phyloP scores from a whole-genome alignment of 92 coral and sea anemone genomes.

The Porites cylindrica region DNA sequence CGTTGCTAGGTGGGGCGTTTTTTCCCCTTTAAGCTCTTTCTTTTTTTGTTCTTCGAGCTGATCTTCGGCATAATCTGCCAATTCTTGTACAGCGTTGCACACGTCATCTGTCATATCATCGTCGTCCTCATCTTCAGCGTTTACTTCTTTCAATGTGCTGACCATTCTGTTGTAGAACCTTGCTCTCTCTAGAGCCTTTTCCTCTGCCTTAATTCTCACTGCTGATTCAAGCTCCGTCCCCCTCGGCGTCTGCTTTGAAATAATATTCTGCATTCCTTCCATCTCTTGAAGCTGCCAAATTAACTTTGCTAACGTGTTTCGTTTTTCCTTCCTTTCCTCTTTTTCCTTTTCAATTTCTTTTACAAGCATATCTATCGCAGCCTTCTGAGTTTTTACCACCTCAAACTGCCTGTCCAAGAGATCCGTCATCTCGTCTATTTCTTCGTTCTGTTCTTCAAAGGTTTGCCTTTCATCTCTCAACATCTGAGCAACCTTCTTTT shows the following conservation, averaged over 20 bases:
- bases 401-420: slow-evolving; percentile 84
- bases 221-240: slow-evolving; percentile 60
- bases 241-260: slow-evolving; percentile 53
- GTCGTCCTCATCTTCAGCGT: slow-evolving; percentile 65
- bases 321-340: slow-evolving; percentile 75
- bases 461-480: slow-evolving; percentile 75
- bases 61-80: slow-evolving; percentile 70
- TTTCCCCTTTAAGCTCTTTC: slow-evolving; percentile 31
- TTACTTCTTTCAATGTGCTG: slow-evolving; percentile 68
- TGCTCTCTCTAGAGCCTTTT: slow-evolving; percentile 76
- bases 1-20: slow-evolving; percentile 24
- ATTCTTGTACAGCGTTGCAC: slow-evolving; percentile 75
- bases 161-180: slow-evolving; percentile 71
- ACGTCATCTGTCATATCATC: slow-evolving; percentile 69
- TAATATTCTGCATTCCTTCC: slow-evolving; percentile 82
- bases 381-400: slow-evolving; percentile 83
- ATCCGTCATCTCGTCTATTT: slow-evolving; percentile 82
- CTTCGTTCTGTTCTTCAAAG: slow-evolving; percentile 76
- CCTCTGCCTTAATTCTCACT: slow-evolving; percentile 62
- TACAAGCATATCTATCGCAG: slow-evolving; percentile 85
- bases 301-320: slow-evolving; percentile 79
- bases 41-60: slow-evolving; percentile 44
- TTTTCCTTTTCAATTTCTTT: slow-evolving; percentile 87
- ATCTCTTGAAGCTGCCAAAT: slow-evolving; percentile 85
- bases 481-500: slow-evolving; percentile 58